Evolutionary conservation across 2,113 vertebrate species (phyloP).

Genomic region (Phoxinus phoxinus): DNA sequence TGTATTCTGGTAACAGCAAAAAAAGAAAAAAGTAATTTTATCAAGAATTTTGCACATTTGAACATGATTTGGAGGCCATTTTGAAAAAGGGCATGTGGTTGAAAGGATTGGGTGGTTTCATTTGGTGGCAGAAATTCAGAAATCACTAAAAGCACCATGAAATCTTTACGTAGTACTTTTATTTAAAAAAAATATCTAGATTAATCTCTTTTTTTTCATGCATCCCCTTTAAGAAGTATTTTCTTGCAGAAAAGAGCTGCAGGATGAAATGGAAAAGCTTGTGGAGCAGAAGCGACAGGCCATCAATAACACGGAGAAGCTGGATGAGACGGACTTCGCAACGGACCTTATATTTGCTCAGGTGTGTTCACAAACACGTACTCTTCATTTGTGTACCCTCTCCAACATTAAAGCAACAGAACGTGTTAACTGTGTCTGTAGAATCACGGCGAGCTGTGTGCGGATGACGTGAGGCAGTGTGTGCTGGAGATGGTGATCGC

Average conservation of each 20-base stretch:
- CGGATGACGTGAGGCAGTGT: slow-evolving; percentile 90
- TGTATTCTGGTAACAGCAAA: too few species aligned
- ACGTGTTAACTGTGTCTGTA: slow-evolving; percentile 57
- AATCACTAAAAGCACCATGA: not conserved
- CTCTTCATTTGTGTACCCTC: not conserved
- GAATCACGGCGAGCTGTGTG: slow-evolving; percentile 88
- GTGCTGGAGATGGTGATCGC: slow-evolving; percentile 95
- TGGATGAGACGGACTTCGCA: slow-evolving; percentile 90
- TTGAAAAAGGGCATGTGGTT: too few species aligned
- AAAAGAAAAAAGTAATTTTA: too few species aligned
- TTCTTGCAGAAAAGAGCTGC: slow-evolving; percentile 84
- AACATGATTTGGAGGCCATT: not conserved
- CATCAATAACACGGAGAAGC: slow-evolving; percentile 82
- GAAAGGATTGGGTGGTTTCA: not conserved
- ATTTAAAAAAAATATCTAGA: too few species aligned
- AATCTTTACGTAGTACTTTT: too few species aligned
- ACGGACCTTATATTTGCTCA: slow-evolving; percentile 93
- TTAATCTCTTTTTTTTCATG: not conserved
- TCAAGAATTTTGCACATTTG: not conserved
- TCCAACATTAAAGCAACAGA: not conserved
- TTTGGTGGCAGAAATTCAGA: not conserved
- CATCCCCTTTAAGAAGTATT: not conserved
- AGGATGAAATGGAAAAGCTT: slow-evolving; percentile 83
- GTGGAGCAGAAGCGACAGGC: slow-evolving; percentile 84
- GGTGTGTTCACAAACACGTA: slow-evolving; percentile 69